Conservation (phyloP, 2,888 invertebrate species). For the Micoletzkya japonica region DNA sequence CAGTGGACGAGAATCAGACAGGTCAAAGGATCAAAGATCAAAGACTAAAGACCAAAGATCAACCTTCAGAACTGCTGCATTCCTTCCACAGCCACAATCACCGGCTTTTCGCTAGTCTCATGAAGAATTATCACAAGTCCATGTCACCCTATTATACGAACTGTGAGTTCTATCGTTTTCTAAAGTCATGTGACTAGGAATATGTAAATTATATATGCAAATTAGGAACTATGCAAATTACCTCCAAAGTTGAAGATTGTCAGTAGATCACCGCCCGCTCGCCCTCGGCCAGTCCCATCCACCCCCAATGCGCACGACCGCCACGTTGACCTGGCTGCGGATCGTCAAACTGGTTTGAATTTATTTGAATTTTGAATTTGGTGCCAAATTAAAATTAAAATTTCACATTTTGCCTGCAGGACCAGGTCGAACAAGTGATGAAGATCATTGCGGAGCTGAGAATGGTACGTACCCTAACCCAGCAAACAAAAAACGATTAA, state of each 20-base stretch:
- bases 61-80: background rate
- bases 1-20: constrained; percentile 10
- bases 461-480: constrained; percentile 7
- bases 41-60: background rate
- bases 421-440: constrained; percentile 28
- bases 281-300: constrained; percentile 6
- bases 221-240: background rate
- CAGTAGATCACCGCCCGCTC: constrained; percentile 6
- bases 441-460: constrained; percentile 25
- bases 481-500: no score
- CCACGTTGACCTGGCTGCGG: constrained; percentile 23
- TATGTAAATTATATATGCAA: background rate
- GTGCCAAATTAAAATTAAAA: no score
- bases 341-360: constrained; percentile 24
- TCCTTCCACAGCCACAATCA: constrained; percentile 11
- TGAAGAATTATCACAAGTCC: constrained; percentile 15
- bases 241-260: background rate
- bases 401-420: constrained; percentile 11
- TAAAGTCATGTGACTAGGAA: background rate
- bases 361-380: background rate
- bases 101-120: background rate
- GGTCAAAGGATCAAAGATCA: background rate
- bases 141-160: constrained; percentile 25
- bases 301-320: constrained; percentile 22
- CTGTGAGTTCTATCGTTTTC: constrained; percentile 6